A percentile compares a stretch with the other conserved stretches of the same genome.
Conservation (phyloP, 2,113 vertebrate species). For the Micromys minutus region DNA sequence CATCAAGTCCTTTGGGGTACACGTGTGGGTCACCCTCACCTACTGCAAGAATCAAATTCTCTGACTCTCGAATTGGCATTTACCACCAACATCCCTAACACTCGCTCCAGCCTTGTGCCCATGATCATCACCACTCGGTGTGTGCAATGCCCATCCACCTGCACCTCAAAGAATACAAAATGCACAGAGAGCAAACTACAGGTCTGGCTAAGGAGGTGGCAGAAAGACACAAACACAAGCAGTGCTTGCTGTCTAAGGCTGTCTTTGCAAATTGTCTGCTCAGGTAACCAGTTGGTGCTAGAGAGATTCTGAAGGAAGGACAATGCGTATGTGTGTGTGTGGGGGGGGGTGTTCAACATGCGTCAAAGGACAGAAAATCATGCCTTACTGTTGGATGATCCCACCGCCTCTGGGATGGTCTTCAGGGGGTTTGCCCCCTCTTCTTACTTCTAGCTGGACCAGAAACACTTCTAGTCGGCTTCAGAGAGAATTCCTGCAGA, state of each 20-base stretch:
- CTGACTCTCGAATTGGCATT: neutral
- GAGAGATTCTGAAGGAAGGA: neutral
- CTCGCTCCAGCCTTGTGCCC: neutral
- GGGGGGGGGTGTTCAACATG: neutral
- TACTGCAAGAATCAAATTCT: neutral
- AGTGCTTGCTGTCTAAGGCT: neutral
- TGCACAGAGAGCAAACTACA: neutral
- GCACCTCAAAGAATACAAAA: accelerated
- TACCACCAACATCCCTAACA: neutral
- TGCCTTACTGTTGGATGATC: conserved; percentile 80
- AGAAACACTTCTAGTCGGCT: conserved; percentile 57
- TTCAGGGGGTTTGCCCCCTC: conserved; percentile 60
- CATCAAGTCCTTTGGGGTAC: neutral
- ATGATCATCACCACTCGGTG: accelerated
- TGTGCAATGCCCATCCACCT: neutral
- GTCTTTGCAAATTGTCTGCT: neutral
- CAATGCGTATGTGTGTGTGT: neutral
- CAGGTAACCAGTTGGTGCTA: neutral
- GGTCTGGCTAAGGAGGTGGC: neutral
- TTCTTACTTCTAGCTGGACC: conserved; percentile 52
- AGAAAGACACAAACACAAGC: neutral
- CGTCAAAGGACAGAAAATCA: conserved; percentile 15
- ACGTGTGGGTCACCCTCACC: neutral
- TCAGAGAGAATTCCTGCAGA: conserved; percentile 63
- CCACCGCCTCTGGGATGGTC: conserved; percentile 45